phyloP scores from a whole-genome alignment of 1,140 invertebrate species.

The Hesperophylax magnus region DNA sequence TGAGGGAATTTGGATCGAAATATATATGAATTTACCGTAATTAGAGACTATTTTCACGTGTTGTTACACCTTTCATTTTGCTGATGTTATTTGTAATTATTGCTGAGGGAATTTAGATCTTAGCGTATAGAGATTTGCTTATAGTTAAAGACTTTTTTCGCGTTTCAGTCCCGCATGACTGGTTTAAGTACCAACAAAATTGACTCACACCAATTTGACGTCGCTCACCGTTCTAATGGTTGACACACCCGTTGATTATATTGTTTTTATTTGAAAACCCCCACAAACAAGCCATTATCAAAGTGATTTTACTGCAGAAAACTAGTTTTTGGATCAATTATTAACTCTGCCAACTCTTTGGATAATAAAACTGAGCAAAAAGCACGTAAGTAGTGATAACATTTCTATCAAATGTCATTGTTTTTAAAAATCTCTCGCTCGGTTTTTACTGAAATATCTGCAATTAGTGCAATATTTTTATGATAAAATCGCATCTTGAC shows the following conservation, averaged over 20 bases:
- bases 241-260: slow-evolving; percentile 32
- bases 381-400: neutral
- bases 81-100: neutral
- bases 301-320: neutral
- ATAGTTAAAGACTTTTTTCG: neutral
- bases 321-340: neutral
- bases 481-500: too few relatives aligned
- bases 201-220: slow-evolving; percentile 28
- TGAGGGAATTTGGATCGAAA: neutral
- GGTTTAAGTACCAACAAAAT: neutral
- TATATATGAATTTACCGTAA: neutral
- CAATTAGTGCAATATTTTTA: too few relatives aligned
- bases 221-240: slow-evolving; percentile 20
- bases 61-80: neutral
- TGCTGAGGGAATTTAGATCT: too few relatives aligned
- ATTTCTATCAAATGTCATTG: slow-evolving; percentile 3
- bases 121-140: too few relatives aligned
- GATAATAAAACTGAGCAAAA: neutral
- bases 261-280: slow-evolving; percentile 29
- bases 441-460: neutral
- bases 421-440: slow-evolving; percentile 6
- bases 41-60: neutral
- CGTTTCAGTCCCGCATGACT: neutral
- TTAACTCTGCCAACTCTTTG: neutral
- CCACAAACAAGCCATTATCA: neutral